Evolutionary conservation across 2,113 vertebrate species (phyloP).

Genomic region (Indicator indicator): DNA sequence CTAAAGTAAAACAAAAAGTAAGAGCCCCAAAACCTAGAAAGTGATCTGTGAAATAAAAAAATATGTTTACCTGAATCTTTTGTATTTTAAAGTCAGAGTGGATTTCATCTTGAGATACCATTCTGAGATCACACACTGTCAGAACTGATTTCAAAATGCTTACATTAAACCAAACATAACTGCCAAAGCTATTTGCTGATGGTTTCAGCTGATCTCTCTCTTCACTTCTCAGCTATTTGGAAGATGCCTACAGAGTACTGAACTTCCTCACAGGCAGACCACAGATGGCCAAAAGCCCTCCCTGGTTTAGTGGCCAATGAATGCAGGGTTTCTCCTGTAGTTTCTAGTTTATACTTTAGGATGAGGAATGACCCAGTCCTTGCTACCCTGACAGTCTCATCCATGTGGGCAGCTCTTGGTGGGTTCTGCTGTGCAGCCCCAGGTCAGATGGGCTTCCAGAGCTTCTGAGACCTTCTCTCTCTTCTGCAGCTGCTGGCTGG

Average conservation of each 20-base stretch:
- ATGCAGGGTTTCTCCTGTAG: background rate
- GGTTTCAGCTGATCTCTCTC: background rate
- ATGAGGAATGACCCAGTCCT: background rate
- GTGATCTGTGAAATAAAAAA: background rate
- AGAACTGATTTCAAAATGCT: background rate
- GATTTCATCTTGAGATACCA: background rate
- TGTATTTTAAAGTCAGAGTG: background rate
- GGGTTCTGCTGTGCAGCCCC: background rate
- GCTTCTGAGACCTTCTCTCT: background rate
- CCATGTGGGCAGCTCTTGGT: rapidly evolving
- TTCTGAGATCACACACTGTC: background rate
- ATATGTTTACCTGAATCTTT: background rate
- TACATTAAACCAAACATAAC: background rate
- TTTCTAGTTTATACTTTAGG: background rate
- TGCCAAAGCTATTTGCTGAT: background rate
- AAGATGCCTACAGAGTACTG: background rate
- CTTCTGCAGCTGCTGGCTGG: slow-evolving; percentile 88
- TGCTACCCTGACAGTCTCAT: rapidly evolving
- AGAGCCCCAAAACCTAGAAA: rapidly evolving
- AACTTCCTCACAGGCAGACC: background rate
- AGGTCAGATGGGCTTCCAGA: rapidly evolving
- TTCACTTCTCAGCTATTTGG: background rate
- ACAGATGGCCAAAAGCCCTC: background rate
- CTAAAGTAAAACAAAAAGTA: background rate
- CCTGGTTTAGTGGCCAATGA: background rate